Evolutionary conservation across 2,113 vertebrate species (phyloP), one percentile per base, ranked within the genome.

Genomic region (Cyprinodon tularosa): DNA sequence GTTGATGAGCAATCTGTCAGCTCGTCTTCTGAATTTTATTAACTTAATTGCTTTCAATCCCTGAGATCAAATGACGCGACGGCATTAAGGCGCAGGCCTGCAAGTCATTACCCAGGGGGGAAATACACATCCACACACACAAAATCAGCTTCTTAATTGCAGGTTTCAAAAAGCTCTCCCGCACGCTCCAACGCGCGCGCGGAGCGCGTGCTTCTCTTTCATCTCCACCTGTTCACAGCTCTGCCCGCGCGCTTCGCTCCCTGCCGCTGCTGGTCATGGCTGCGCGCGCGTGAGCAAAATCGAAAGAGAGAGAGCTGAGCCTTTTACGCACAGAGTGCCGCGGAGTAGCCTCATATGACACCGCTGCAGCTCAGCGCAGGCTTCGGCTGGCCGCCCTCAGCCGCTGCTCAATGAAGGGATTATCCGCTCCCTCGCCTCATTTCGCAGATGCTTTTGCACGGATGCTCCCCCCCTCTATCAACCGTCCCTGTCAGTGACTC

Each of bases 381-480:
- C 38, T 59, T 44, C 66, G 47, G 59, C 71, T 69, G 22, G 37
- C 66, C 82, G 73, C 50, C 68, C 42, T 3, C 66, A 39, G 77
- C 68, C 77, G 62, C 62, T 22, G 77, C 74, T 82, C 50, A 3
- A n/a, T n/a, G 81, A 71, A 91, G 86, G 91, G 91, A 89, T 85
- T 72, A 83, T 72, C 68, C 50, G 50, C 50, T n/a, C 50, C 7
- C 20, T 57, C 50, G 50, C 50, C 20, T 57, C 50, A 57, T 62
- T 0, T 38, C 37, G 38, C 62, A 2, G 62, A 63, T 14, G 62
- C 37, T 57, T 76, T 72, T 75, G 76, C 70, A 65, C 84, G 39
- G 38, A 63, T 22, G 45, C 63, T 62, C 61, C 38, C 66, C 60
- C 3, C 38, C 66, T 53, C 3, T 3, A 47, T 64, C 64, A 9